Evolutionary conservation across 1,140 invertebrate genomes (phyloP).

Genomic region (Ptiloglossa arizonensis): DNA sequence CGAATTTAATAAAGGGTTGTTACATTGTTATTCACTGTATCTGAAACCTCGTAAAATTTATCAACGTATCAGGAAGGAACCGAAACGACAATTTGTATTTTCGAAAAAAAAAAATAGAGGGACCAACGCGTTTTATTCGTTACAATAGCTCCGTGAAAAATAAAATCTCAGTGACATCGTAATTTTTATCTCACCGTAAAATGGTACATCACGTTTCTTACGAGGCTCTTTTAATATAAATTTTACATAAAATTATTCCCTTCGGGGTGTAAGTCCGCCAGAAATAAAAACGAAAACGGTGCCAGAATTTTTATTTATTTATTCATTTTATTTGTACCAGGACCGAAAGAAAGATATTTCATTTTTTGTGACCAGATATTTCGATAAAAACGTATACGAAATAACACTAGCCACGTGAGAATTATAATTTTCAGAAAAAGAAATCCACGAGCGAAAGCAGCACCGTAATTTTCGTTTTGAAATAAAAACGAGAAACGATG

Average conservation of each 20-base stretch:
- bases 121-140: neutral
- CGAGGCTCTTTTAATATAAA: neutral
- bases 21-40: neutral
- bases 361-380: too few relatives aligned
- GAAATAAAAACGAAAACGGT: neutral
- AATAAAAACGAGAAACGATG: neutral
- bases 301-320: constrained; percentile 10
- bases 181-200: neutral
- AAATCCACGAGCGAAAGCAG: neutral
- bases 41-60: constrained; percentile 6
- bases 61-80: neutral
- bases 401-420: neutral
- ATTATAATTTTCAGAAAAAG: neutral
- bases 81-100: neutral
- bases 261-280: neutral
- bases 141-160: neutral
- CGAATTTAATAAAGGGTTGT: neutral
- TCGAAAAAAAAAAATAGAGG: neutral
- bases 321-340: too few relatives aligned
- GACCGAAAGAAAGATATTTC: neutral
- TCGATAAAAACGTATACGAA: too few relatives aligned
- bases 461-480: neutral
- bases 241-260: neutral
- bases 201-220: neutral
- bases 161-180: neutral